Base-by-base conservation (phyloP, 2,797 vertebrate genomes). In the Danio jaintianensis region DNA sequence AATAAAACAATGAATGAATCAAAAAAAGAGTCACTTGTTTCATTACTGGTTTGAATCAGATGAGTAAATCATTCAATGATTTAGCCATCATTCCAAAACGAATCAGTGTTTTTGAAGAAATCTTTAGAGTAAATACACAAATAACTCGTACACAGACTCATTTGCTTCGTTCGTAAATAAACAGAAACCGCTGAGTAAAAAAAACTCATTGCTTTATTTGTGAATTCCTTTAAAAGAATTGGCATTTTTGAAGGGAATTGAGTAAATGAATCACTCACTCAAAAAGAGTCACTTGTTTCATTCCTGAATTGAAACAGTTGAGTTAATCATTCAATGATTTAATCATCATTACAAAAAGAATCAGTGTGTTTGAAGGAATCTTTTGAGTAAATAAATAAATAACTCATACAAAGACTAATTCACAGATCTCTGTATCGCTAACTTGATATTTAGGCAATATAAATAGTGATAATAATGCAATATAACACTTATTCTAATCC, bases 1-100 rank as follows among this genome's bases (percentile, higher is more conserved):
- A 53, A n/a, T n/a, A n/a, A n/a, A n/a, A n/a, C n/a, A n/a, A n/a
- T n/a, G n/a, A n/a, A n/a, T n/a, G n/a, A n/a, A n/a, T n/a, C n/a
- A n/a, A n/a, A 36, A 59, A 59, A 11, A 36, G 4, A 4, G 20
- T 22, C 55, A 29, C 22, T 59, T 29, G 22, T 13, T 58, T 29
- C 2, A 4, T 3, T 36, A 7, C 12, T 7, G 58, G 15, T 13
- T 59, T 0, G 0, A 59, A 15, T 0, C 0, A 0, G 56, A 36
- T 36, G 22, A 36, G 6, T 15, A 22, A 59, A 61, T 15, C 22
- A 61, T 61, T 38, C 1, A 61, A 16, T 38, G 29, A 29, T 29
- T 29, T 29, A 15, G 29, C 29, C 29, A 29, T 29, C 29, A 29
- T 29, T 29, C 1, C 29, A 3, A 20, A 22, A 56, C 20, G 29